Base-by-base conservation (phyloP, 2,113 vertebrate species). In the Fulmarus glacialis region DNA sequence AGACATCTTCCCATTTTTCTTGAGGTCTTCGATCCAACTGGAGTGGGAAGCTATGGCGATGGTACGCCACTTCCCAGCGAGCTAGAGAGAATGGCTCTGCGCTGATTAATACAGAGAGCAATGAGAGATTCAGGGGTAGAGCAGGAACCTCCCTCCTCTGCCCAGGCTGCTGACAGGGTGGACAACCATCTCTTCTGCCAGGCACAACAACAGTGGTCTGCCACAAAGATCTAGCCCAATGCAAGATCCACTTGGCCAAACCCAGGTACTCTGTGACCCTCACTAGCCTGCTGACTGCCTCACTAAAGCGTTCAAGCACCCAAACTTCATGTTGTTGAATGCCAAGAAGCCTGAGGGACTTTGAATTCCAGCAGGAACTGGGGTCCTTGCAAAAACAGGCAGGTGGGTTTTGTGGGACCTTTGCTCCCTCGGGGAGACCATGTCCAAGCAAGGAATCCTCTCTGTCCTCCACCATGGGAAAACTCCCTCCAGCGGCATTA, bases 321-420 rank as follows among this genome's bases (percentile, higher is more conserved):
- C 53, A n/a, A 14, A 48, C 2, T 0, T 36, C 1, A 1, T 15
- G 15, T 15, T 15, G 8, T 21, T 4, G 6, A 55, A 29, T 24
- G 47, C 34, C 18, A 12, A 29, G 40, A 34, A 21, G 43, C 34
- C 34, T 7, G 15, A 58, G 70, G n/a, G 36, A 42, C 36, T 63
- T 68, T 20, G 36, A 24, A 42, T 52, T 50, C 23, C 36, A 63
- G 55, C 38, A 64, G 50, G 40, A 81, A 7, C 27, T n/a, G 36
- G 12, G 18, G 14, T 70, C 24, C 50, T 68, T 40, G 34, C 10
- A 30, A 68, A 90, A 81, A 12, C 26, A 27, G 36, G 20, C 34
- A n/a, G 50, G 38, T 53, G 75, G 30, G 21, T 22, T 75, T 45
- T 58, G 43, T 75, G 38, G 58, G 62, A 64, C 21, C 20, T 23